Percentiles rank a stretch among this genome's conserved stretches.
phyloP scores from a whole-genome alignment of 2,888 invertebrate species.

The Athalia cordata region DNA sequence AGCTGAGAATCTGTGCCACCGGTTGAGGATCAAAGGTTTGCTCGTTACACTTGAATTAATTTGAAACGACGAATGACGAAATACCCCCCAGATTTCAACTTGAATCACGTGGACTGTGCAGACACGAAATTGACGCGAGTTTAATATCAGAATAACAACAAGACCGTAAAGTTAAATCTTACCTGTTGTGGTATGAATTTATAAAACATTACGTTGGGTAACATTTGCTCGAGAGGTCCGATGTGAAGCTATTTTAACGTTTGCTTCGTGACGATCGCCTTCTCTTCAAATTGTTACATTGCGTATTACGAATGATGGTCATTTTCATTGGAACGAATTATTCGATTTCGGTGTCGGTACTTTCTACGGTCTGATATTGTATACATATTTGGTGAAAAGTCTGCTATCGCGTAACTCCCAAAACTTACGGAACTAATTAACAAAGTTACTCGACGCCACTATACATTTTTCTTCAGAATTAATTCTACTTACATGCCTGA shows the following conservation, averaged over 20 bases:
- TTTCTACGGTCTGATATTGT: neutral
- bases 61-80: slow-evolving; percentile 34
- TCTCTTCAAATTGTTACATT: slow-evolving; percentile 23
- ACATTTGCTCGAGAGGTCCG: slow-evolving; percentile 15
- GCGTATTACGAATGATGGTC: slow-evolving; percentile 4
- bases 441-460: neutral
- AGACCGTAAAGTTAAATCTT: slow-evolving; percentile 30
- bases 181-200: slow-evolving; percentile 33
- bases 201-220: slow-evolving; percentile 39
- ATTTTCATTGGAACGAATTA: neutral
- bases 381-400: neutral
- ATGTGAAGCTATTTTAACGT: neutral
- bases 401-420: neutral
- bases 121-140: slow-evolving; percentile 25
- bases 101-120: slow-evolving; percentile 7
- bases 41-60: slow-evolving; percentile 43
- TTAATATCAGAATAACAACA: slow-evolving; percentile 40
- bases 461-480: neutral
- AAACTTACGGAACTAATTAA: slow-evolving; percentile 37
- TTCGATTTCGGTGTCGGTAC: neutral
- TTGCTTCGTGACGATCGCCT: neutral
- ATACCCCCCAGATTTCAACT: slow-evolving; percentile 17
- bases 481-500: neutral
- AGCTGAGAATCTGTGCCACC: slow-evolving; percentile 21
- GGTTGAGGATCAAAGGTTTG: slow-evolving; percentile 34